phyloP scores from a whole-genome alignment of 2,888 invertebrate genomes.

The Iselma pallidipennis region DNA sequence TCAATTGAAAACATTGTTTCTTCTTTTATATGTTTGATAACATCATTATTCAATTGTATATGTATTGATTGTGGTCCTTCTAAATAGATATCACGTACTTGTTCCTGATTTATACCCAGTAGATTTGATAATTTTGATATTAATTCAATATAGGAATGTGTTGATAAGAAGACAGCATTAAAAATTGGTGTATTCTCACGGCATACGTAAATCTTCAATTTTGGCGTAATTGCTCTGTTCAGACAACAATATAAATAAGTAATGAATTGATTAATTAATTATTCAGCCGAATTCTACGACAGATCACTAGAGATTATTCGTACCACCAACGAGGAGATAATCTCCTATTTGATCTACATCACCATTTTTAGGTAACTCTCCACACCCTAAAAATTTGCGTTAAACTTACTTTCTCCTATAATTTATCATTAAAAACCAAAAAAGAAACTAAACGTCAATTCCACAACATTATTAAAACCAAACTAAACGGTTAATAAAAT shows the following conservation, averaged over 20 bases:
- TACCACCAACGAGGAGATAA: no score
- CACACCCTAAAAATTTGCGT: no score
- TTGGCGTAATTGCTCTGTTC: conserved; percentile 69
- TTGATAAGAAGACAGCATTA: conserved; percentile 80
- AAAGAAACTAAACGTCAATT: no score
- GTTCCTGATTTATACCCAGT: conserved; percentile 56
- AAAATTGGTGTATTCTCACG: conserved; percentile 69
- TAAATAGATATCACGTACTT: conserved; percentile 66
- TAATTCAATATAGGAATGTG: conserved; percentile 69
- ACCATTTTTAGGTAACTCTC: no score
- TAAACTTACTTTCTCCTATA: no score
- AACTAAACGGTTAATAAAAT: no score
- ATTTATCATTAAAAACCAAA: no score
- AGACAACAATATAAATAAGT: neutral
- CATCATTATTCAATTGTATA: conserved; percentile 82
- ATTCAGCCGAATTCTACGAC: no score
- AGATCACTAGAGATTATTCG: no score
- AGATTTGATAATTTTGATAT: conserved; percentile 66
- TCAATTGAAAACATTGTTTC: conserved; percentile 73
- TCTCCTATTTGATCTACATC: no score
- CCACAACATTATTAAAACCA: no score
- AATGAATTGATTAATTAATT: no score
- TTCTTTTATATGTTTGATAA: conserved; percentile 81
- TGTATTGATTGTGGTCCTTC: conserved; percentile 85
- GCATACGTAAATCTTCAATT: conserved; percentile 82